phyloP scores from a whole-genome alignment of 30 jellyfish, hydroid and myxozoan species.

The Aurelia aurita complex sp. Pacific region DNA sequence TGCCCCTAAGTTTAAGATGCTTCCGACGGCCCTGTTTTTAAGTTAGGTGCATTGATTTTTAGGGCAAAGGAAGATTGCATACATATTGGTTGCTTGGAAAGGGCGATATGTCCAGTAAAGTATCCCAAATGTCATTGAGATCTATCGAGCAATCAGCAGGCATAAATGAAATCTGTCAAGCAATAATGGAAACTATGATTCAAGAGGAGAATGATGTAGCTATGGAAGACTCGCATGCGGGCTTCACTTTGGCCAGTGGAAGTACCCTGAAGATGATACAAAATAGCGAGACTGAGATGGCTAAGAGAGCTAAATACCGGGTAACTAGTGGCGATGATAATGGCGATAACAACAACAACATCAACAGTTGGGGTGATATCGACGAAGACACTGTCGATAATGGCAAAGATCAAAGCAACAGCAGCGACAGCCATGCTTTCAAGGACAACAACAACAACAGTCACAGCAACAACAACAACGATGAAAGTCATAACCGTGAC shows the following conservation, averaged over 20 bases:
- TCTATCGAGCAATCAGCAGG: conserved; percentile 32
- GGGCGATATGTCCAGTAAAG: conserved; percentile 6
- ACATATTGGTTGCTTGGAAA: conserved; percentile 66
- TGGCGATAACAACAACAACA: too few species aligned
- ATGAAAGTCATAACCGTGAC: too few species aligned
- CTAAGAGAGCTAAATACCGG: too few species aligned
- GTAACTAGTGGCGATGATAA: too few species aligned
- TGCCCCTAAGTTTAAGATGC: too few species aligned
- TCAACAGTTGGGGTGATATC: too few species aligned
- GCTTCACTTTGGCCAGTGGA: too few species aligned
- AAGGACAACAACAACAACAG: not conserved
- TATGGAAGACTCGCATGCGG: not conserved
- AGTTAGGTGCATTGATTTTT: not conserved
- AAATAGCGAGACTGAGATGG: too few species aligned
- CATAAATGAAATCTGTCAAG: not conserved
- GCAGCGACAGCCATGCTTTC: not conserved
- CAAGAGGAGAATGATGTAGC: conserved; percentile 6
- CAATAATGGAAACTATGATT: conserved; percentile 3
- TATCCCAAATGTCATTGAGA: conserved; percentile 35
- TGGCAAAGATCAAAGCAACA: not conserved
- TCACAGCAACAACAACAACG: too few species aligned
- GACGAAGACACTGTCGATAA: too few species aligned
- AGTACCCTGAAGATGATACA: too few species aligned
- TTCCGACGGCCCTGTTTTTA: too few species aligned
- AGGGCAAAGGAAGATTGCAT: conserved; percentile 69